These are phyloP conservation scores for Catostomus latipinnis DNA, from an alignment of 2,797 vertebrate genomes.

Conservation along the genomic window DNA sequence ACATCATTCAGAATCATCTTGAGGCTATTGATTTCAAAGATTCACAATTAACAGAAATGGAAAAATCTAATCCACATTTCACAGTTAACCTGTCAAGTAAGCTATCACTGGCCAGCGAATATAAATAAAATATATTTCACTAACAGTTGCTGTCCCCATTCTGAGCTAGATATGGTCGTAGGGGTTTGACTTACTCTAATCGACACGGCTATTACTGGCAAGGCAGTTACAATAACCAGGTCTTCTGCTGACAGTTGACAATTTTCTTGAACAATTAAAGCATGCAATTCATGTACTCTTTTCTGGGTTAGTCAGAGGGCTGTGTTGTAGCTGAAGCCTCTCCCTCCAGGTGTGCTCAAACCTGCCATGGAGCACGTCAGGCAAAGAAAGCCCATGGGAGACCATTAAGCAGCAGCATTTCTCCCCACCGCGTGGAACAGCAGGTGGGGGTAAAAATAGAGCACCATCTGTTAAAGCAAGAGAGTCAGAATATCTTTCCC, in stretches of 20 bases:
- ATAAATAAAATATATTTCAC: background rate
- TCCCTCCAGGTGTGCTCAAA: conserved; percentile 64
- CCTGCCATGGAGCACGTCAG: conserved; percentile 47
- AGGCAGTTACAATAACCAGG: conserved; percentile 32
- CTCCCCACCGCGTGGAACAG: conserved; percentile 62
- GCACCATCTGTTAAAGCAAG: conserved; percentile 64
- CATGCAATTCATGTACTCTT: conserved; percentile 46
- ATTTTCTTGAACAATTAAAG: conserved; percentile 48
- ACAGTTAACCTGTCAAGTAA: too few species aligned
- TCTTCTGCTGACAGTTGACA: conserved; percentile 46
- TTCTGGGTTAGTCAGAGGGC: conserved; percentile 38
- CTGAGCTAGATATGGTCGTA: background rate
- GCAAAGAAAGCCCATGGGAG: conserved; percentile 63
- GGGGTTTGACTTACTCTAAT: background rate
- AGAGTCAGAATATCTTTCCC: conserved; percentile 56
- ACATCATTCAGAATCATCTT: too few species aligned
- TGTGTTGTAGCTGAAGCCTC: conserved; percentile 39
- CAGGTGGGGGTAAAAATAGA: conserved; percentile 65
- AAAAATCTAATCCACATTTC: too few species aligned
- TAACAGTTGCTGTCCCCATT: background rate
- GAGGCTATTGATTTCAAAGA: too few species aligned
- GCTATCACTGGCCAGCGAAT: too few species aligned
- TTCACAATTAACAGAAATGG: too few species aligned
- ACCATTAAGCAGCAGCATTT: conserved; percentile 73
- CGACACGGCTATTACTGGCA: background rate